A percentile compares a stretch with the other conserved stretches of the same genome.
phyloP scores from a whole-genome alignment of 2,113 vertebrate species.

The Cochlearius cochlearius region DNA sequence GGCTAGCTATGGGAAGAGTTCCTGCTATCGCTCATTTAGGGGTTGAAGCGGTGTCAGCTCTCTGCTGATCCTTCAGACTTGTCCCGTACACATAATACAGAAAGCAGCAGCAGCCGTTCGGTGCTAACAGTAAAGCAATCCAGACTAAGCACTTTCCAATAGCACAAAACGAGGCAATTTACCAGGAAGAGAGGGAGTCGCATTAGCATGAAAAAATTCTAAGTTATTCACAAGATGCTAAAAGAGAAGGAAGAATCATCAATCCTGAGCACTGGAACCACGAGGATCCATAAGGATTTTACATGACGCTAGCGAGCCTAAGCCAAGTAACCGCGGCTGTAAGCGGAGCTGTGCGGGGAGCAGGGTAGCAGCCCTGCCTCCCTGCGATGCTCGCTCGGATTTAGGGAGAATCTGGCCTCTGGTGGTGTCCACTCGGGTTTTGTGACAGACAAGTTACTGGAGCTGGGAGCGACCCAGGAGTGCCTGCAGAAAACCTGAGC shows the following conservation, averaged over 20 bases:
- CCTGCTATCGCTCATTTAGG: neutral
- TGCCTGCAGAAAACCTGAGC: neutral
- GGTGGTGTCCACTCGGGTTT: neutral
- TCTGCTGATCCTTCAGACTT: slow-evolving; percentile 1
- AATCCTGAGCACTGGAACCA: neutral
- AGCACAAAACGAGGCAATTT: slow-evolving; percentile 46
- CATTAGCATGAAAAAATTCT: slow-evolving; percentile 38
- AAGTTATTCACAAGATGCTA: slow-evolving; percentile 58
- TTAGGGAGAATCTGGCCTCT: neutral
- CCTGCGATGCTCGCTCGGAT: neutral
- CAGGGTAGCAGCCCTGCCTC: neutral
- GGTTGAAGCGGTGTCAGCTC: slow-evolving; percentile 11
- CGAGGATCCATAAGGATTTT: slow-evolving; percentile 34
- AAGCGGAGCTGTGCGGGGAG: neutral
- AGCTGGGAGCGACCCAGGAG: neutral
- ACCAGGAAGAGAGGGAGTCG: slow-evolving; percentile 55
- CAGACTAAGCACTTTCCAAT: slow-evolving; percentile 56
- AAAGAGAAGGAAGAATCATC: slow-evolving; percentile 47
- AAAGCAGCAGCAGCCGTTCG: slow-evolving; percentile 22
- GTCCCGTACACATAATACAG: neutral
- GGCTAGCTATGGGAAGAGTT: neutral
- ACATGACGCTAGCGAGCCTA: neutral
- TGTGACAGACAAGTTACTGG: neutral
- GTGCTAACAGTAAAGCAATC: neutral
- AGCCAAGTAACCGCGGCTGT: neutral